Base-by-base conservation (phyloP, 2,888 invertebrate genomes). In the Eupithecia subumbrata region DNA sequence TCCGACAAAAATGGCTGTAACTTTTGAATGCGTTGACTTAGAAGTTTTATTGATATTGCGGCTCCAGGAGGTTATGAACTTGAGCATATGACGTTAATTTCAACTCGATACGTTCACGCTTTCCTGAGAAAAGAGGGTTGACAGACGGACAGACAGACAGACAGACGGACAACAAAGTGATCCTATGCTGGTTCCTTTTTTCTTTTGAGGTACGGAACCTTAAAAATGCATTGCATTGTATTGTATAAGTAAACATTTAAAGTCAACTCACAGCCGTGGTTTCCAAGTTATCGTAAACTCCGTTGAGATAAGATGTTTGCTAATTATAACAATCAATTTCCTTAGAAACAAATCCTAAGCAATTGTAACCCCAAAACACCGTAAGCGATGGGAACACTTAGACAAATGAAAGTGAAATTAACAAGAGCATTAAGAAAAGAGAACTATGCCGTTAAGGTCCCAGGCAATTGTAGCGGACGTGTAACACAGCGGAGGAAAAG, bases 371-470 rank as follows among this genome's bases (percentile, higher is more conserved):
- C 68, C n/a, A 43, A 52, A 68, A 68, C 22, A 68, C 43, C 22
- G 68, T 64, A 69, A 86, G 85, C 83, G 84, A 82, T 82, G 81
- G 80, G 72, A 84, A 83, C 86, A 85, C 86, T 88, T 85, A 86
- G 87, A 87, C 86, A 88, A 89, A 89, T 88, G 87, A 86, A 85
- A 87, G 87, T 85, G 80, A 88, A 90, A 88, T 90, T 88, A 90
- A 90, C 88, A 89, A 85, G 86, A 84, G 83, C 86, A 88, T 90
- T 90, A 89, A 88, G 89, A 88, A 89, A 88, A 88, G 84, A 87
- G 86, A 89, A 90, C 87, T 88, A 87, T 89, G 87, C 88, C 88
- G 87, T 91, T 90, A 89, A 87, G 88, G 87, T 85, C 85, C 86
- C 85, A 78, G 84, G 86, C 86, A 89, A 88, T 88, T 87, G 89